phyloP scores from a whole-genome alignment of 2,113 vertebrate genomes.

The Siniperca chuatsi region DNA sequence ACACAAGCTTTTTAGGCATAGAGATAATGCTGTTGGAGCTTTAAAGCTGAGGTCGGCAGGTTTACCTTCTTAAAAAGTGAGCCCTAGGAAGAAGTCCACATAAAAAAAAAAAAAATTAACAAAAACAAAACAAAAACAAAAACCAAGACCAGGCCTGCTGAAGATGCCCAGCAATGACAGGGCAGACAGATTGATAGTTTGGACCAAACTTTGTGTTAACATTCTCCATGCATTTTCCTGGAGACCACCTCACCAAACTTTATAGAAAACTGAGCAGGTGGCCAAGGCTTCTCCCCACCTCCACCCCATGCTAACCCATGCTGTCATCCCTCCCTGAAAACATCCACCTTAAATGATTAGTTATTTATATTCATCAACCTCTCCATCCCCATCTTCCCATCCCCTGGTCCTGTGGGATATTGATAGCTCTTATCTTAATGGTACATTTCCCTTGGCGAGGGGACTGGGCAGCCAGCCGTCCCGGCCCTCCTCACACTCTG shows the following conservation, averaged over 20 bases:
- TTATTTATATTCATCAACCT: slow-evolving; percentile 62
- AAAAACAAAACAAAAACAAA: too few species aligned
- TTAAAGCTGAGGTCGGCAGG: not conserved
- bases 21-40: not conserved
- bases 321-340: slow-evolving; percentile 61
- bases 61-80: slow-evolving; percentile 14
- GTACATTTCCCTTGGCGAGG: slow-evolving; percentile 69
- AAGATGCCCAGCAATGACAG: slow-evolving; percentile 41
- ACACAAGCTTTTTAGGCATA: not conserved
- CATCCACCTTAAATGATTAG: slow-evolving; percentile 58
- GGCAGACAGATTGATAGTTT: slow-evolving; percentile 67
- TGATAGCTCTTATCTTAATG: slow-evolving; percentile 82
- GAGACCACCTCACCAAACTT: slow-evolving; percentile 16
- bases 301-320: slow-evolving; percentile 28
- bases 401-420: slow-evolving; percentile 58
- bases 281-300: slow-evolving; percentile 23
- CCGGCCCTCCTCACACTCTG: slow-evolving; percentile 80
- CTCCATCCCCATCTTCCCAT: slow-evolving; percentile 38
- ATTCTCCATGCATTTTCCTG: slow-evolving; percentile 21
- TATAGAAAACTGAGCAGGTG: slow-evolving; percentile 62
- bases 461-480: slow-evolving; percentile 62
- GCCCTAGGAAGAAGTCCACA: not conserved
- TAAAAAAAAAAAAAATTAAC: not conserved
- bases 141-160: slow-evolving; percentile 14
- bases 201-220: slow-evolving; percentile 41